A percentile compares a stretch with the other conserved stretches of the same genome.
These are phyloP conservation scores for Muraenolepis orangiensis DNA, from an alignment of 2,797 vertebrate species.

Conservation along the genomic window DNA sequence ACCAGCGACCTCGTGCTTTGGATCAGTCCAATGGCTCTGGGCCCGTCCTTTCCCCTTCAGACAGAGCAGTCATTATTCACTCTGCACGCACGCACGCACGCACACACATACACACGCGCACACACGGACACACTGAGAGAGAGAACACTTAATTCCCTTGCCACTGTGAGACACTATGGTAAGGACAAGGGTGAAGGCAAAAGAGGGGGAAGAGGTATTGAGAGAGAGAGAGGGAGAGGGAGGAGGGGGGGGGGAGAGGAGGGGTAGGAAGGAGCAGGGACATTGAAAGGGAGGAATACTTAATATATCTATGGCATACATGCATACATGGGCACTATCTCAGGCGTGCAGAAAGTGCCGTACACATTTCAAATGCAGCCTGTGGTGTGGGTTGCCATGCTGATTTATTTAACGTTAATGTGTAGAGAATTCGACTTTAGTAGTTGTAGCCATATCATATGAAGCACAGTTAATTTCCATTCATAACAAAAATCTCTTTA, in stretches of 20 bases:
- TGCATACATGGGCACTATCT: background rate
- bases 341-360: background rate
- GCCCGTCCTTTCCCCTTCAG: constrained; percentile 30
- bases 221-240: constrained; percentile 28
- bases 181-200: background rate
- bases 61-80: constrained; percentile 58
- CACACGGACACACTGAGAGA: background rate
- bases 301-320: constrained; percentile 22
- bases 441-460: background rate
- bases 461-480: background rate
- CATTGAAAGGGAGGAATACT: constrained; percentile 59
- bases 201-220: constrained; percentile 16
- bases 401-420: too few relatives aligned
- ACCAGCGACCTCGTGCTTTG: constrained; percentile 52
- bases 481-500: background rate
- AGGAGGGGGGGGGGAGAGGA: too few relatives aligned
- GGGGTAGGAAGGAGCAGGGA: constrained; percentile 28
- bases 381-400: background rate
- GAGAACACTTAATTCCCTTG: background rate
- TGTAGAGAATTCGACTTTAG: background rate
- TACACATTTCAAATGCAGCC: background rate
- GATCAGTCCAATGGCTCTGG: constrained; percentile 45
- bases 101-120: constrained; percentile 12
- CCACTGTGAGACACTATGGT: background rate
- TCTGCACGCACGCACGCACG: constrained; percentile 8